Percentiles rank a stretch among this genome's conserved stretches.
Conservation (phyloP, 1,140 invertebrate species). For the Drosophila funebris region DNA sequence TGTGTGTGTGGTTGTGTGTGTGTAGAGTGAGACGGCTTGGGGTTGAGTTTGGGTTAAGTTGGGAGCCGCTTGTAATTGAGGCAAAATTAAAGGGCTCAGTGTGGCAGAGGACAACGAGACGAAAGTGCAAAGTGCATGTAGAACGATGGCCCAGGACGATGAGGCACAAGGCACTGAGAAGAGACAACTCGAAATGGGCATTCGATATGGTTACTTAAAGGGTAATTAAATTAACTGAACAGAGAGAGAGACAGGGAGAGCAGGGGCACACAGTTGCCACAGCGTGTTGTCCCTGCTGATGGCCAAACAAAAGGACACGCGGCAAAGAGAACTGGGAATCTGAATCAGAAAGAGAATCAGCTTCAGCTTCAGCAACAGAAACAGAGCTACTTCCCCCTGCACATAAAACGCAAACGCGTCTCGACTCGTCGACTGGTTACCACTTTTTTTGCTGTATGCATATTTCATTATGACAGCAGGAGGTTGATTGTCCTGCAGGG, state of each 20-base stretch:
- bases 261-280: constrained; percentile 38
- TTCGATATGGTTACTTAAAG: constrained; percentile 83
- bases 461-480: constrained; percentile 73
- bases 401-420: background rate
- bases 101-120: constrained; percentile 22
- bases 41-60: background rate
- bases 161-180: constrained; percentile 10
- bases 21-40: background rate
- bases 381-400: constrained; percentile 29
- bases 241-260: no score
- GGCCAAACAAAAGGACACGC: constrained; percentile 53
- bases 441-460: constrained; percentile 54
- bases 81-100: constrained; percentile 47
- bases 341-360: background rate
- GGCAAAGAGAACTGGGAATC: constrained; percentile 21
- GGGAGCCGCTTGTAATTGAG: constrained; percentile 59
- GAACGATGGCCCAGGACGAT: background rate
- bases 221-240: constrained; percentile 81
- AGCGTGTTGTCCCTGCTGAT: constrained; percentile 64
- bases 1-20: constrained; percentile 20
- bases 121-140: constrained; percentile 59
- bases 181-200: constrained; percentile 68
- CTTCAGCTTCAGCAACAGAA: constrained; percentile 11
- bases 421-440: constrained; percentile 23
- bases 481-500: constrained; percentile 7